A percentile compares a stretch with the other conserved stretches of the same genome.
Evolutionary conservation across 2,888 invertebrate species (phyloP).

Genomic region (Lasioglossum lativentre): DNA sequence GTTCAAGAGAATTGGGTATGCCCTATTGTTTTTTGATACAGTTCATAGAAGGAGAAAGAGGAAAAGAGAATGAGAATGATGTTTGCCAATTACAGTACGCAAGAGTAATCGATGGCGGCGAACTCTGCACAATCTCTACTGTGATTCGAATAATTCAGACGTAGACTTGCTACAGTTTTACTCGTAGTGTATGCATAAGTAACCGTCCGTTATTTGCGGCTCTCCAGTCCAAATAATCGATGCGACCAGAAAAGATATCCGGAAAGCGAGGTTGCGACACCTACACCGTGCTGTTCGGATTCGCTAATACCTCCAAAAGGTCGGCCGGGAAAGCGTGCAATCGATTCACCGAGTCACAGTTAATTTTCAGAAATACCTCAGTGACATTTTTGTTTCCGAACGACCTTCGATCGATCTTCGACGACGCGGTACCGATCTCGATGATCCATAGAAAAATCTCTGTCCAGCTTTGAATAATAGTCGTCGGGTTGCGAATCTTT

Average conservation of each 20-base stretch:
- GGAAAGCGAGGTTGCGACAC: slow-evolving; percentile 21
- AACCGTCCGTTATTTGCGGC: slow-evolving; percentile 35
- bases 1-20: slow-evolving; percentile 4
- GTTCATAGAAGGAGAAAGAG: background rate
- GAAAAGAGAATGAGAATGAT: background rate
- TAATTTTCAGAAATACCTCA: slow-evolving; percentile 22
- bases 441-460: background rate
- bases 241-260: slow-evolving; percentile 22
- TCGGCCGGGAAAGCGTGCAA: slow-evolving; percentile 53
- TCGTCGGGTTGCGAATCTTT: background rate
- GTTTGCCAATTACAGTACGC: background rate
- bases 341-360: slow-evolving; percentile 22
- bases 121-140: slow-evolving; percentile 40
- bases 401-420: slow-evolving; percentile 22
- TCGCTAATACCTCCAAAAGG: slow-evolving; percentile 37
- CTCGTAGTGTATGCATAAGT: slow-evolving; percentile 12
- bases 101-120: slow-evolving; percentile 5
- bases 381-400: slow-evolving; percentile 32
- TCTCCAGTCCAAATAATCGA: slow-evolving; percentile 30
- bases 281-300: slow-evolving; percentile 8
- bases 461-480: background rate
- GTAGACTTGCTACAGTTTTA: slow-evolving; percentile 38
- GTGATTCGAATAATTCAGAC: slow-evolving; percentile 38
- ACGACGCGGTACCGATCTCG: slow-evolving; percentile 3
- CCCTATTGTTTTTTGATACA: background rate